Evolutionary conservation across 1,140 invertebrate genomes (phyloP).

Genomic region (Temnothorax longispinosus): DNA sequence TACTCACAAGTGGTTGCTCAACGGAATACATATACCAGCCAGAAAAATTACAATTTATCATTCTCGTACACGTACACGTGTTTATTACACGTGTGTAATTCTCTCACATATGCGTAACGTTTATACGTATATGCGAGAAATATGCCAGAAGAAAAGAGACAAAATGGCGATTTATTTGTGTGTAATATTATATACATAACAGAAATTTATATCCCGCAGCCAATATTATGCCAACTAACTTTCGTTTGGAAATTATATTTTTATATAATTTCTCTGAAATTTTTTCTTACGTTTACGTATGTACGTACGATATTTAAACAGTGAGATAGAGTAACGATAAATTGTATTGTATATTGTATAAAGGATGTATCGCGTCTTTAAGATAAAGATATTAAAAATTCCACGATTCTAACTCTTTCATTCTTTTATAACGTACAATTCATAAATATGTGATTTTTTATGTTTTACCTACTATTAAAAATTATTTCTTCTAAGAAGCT

Average conservation of each 20-base stretch:
- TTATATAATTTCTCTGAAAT: neutral
- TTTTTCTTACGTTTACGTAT: neutral
- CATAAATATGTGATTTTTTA: neutral
- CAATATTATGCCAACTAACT: neutral
- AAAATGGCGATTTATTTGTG: neutral
- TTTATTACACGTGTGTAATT: neutral
- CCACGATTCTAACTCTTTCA: neutral
- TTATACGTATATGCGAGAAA: neutral
- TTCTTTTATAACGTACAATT: neutral
- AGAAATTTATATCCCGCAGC: neutral
- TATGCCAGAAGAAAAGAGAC: neutral
- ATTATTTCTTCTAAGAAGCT: neutral
- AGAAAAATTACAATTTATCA: neutral
- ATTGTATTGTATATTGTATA: no score
- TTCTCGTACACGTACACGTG: neutral
- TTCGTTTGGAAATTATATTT: neutral
- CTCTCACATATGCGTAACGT: neutral
- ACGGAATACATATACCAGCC: neutral
- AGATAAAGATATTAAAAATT: neutral
- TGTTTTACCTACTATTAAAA: neutral
- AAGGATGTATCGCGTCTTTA: no score
- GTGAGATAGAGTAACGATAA: no score
- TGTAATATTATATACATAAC: neutral
- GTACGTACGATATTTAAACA: neutral
- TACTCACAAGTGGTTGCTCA: neutral